Percentiles rank a stretch among this genome's conserved stretches.
Evolutionary conservation across 2,888 invertebrate species (phyloP).

Genomic region (Orthonychiurus folsomi): DNA sequence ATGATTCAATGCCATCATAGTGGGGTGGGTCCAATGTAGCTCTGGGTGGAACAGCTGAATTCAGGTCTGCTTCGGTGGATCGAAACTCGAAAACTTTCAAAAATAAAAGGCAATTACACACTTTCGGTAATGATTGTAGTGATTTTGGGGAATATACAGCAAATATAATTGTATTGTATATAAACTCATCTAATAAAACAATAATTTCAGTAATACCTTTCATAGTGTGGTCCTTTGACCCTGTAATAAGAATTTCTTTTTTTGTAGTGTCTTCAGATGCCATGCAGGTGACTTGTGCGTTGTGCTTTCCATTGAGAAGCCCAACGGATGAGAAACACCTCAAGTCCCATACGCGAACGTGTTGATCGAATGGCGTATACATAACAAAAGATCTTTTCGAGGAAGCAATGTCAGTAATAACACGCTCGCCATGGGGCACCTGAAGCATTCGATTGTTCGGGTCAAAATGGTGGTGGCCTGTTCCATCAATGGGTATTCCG

Average conservation of each 20-base stretch:
- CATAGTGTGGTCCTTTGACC: slow-evolving; percentile 78
- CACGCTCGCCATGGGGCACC: not conserved
- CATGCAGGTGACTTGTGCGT: slow-evolving; percentile 75
- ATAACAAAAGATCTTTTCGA: not conserved
- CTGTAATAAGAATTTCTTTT: slow-evolving; percentile 62
- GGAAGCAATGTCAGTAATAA: not conserved
- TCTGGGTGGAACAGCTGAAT: not conserved
- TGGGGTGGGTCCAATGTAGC: slow-evolving; percentile 68
- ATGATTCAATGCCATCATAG: slow-evolving; percentile 78
- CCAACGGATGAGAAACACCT: slow-evolving; percentile 47
- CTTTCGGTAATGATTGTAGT: no score
- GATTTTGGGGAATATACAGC: no score
- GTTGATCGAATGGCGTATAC: slow-evolving; percentile 66
- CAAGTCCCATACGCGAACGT: slow-evolving; percentile 75
- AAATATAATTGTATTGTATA: no score
- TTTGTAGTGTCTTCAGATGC: slow-evolving; percentile 50
- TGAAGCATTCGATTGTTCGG: not conserved
- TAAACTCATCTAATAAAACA: no score
- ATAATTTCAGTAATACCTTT: no score
- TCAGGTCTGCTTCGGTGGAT: not conserved
- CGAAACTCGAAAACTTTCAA: not conserved
- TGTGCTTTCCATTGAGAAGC: slow-evolving; percentile 42
- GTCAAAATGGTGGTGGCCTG: not conserved
- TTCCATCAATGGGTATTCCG: not conserved
- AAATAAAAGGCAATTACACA: no score